A percentile compares a stretch with the other conserved stretches of the same genome.
These are phyloP conservation scores for Solea senegalensis DNA, from an alignment of 2,113 vertebrate species.

Conservation along the genomic window DNA sequence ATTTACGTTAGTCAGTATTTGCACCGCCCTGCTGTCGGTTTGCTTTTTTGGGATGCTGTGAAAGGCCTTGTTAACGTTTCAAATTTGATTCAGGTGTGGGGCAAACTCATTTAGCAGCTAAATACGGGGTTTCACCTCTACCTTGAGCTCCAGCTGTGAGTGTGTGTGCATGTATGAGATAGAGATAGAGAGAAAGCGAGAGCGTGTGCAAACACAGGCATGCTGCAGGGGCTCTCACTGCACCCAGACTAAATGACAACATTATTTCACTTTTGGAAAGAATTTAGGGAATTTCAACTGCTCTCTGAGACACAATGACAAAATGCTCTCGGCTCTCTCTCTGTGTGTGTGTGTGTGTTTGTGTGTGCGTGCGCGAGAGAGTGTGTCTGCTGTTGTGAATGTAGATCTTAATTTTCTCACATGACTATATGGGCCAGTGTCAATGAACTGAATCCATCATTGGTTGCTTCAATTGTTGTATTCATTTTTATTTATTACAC, in stretches of 20 bases:
- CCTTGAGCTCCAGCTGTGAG: slow-evolving; percentile 30
- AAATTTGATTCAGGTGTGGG: slow-evolving; percentile 34
- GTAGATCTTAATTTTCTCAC: slow-evolving; percentile 10
- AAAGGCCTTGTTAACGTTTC: slow-evolving; percentile 48
- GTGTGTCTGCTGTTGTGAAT: slow-evolving; percentile 4
- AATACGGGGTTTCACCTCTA: slow-evolving; percentile 49
- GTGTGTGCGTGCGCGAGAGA: neutral
- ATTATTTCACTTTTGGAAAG: slow-evolving; percentile 60
- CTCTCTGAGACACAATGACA: slow-evolving; percentile 33
- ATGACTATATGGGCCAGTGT: neutral
- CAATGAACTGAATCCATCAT: neutral
- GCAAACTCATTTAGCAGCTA: slow-evolving; percentile 53
- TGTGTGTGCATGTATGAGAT: slow-evolving; percentile 17
- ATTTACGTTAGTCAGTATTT: neutral
- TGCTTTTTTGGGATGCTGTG: slow-evolving; percentile 6
- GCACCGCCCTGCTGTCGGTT: neutral
- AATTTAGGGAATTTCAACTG: slow-evolving; percentile 56
- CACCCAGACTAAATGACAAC: slow-evolving; percentile 48
- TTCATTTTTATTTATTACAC: too few relatives aligned
- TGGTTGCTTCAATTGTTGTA: too few relatives aligned
- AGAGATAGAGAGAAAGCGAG: neutral
- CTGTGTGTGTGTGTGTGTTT: slow-evolving; percentile 7
- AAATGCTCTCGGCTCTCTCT: slow-evolving; percentile 23
- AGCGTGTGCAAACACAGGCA: slow-evolving; percentile 23
- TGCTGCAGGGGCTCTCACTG: slow-evolving; percentile 46